Base-by-base conservation (phyloP, 1,140 invertebrate species). In the Euura saliciscinereae region DNA sequence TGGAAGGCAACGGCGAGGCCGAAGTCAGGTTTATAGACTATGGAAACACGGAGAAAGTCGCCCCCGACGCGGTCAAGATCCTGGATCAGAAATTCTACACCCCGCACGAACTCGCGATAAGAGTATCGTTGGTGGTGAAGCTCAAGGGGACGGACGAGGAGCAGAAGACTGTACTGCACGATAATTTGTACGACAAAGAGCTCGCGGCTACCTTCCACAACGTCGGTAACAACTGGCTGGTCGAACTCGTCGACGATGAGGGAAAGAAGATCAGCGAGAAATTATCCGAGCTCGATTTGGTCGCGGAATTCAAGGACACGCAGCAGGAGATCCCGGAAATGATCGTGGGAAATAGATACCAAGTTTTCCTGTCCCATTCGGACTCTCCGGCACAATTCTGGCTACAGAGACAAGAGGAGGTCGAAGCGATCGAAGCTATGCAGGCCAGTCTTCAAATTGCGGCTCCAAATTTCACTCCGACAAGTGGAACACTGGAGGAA, bases 401-500 rank as follows among this genome's bases (percentile, higher is more conserved):
- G 82, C 59, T 86, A 0, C 83, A 84, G 4, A 44, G 76, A 44
- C 5, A 6, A 2, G 74, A 84, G 6, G 76, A 84, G 11, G 59
- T 74, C 0, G 1, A 76, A 0, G 10, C 45, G 3, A 74, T 86
- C 8, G 42, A 72, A 5, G 70, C 76, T 46, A 43, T 89, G 77
- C 77, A 94, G 78, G 82, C 86, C 0, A 87, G 90, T 76, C 79
- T 95, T 2, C 92, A 94, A 79, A 83, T 86, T 6, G 84, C 89
- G 1, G 87, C 89, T 0, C 75, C 80, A 1, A 83, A 76, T 11
- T 89, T 90, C 76, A 74, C 85, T 0, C 83, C 89, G 70, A 82
- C 92, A 2, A 85, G 88, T 64, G 88, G 85, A 4, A 71, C 85
- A 66, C 84, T 89, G 4, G 90, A 92, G 64, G 87, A 91, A 69